Conservation (phyloP, 2,888 invertebrate genomes). For the Nephrotoma flavescens region DNA sequence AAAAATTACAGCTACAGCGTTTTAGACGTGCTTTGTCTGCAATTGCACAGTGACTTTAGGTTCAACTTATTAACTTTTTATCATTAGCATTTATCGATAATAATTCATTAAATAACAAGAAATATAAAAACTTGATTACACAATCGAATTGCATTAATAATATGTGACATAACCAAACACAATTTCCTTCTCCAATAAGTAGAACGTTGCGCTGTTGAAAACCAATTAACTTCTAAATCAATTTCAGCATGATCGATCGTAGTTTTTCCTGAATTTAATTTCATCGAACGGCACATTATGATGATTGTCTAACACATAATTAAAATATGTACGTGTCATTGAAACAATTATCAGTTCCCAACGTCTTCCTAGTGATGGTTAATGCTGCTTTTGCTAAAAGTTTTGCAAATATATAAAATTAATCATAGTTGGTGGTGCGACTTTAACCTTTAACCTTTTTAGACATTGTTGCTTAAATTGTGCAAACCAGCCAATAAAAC, state of each 20-base stretch:
- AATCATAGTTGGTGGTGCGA: not conserved
- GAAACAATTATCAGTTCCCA: not conserved
- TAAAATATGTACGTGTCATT: not conserved
- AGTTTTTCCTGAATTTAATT: not conserved
- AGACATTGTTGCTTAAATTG: not conserved
- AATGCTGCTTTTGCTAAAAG: not conserved
- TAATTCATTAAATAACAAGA: not conserved
- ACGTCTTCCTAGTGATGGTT: not conserved
- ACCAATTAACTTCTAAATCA: not conserved
- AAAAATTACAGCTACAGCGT: not conserved
- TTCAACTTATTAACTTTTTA: not conserved
- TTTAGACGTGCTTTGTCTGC: not conserved
- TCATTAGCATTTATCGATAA: not conserved
- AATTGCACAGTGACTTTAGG: not conserved
- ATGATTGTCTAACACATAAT: not conserved
- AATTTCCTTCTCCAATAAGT: not conserved
- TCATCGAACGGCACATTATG: not conserved
- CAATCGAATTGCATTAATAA: not conserved
- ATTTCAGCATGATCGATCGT: not conserved
- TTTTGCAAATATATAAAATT: not conserved
- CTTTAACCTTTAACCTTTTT: not conserved
- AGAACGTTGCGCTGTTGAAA: not conserved
- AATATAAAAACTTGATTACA: not conserved
- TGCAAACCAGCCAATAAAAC: not conserved
- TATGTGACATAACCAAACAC: not conserved